Evolutionary conservation across 2,888 invertebrate genomes (phyloP).

Genomic region (Phalera bucephala): DNA sequence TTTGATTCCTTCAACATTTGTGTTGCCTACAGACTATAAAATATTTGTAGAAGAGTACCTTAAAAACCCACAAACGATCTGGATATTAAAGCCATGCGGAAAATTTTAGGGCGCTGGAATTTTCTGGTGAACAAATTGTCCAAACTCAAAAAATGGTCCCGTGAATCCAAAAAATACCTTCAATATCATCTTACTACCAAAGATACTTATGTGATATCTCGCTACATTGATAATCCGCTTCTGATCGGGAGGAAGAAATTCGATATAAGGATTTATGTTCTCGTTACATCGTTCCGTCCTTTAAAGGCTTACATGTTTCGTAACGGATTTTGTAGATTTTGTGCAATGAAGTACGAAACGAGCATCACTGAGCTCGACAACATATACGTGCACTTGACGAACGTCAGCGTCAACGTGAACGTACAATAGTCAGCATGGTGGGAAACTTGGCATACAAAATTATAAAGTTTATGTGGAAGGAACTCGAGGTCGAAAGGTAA

Average conservation of each 20-base stretch:
- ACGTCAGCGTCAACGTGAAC: slow-evolving; percentile 97
- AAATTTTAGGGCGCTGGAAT: slow-evolving; percentile 96
- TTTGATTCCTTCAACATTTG: slow-evolving; percentile 97
- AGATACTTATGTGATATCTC: slow-evolving; percentile 96
- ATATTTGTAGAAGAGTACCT: slow-evolving; percentile 87
- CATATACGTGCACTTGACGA: slow-evolving; percentile 97
- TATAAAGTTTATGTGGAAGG: slow-evolving; percentile 94
- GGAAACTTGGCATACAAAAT: slow-evolving; percentile 88
- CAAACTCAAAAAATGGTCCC: slow-evolving; percentile 94
- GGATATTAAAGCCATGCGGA: slow-evolving; percentile 98
- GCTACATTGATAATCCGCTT: slow-evolving; percentile 89
- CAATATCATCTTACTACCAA: slow-evolving; percentile 90
- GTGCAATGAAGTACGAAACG: slow-evolving; percentile 96
- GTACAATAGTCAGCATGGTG: slow-evolving; percentile 87
- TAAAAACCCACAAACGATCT: slow-evolving; percentile 95
- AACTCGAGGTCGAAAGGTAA: slow-evolving; percentile 92
- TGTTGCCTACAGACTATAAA: slow-evolving; percentile 90
- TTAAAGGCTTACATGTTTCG: slow-evolving; percentile 95
- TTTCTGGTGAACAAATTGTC: slow-evolving; percentile 95
- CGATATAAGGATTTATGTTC: slow-evolving; percentile 94
- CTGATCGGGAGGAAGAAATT: slow-evolving; percentile 97
- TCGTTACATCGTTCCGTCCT: slow-evolving; percentile 96
- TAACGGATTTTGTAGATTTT: slow-evolving; percentile 96
- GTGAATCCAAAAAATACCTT: slow-evolving; percentile 92
- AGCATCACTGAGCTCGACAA: slow-evolving; percentile 79